Evolutionary conservation across 2,888 invertebrate species (phyloP).

Genomic region (Synanthedon tipuliformis): DNA sequence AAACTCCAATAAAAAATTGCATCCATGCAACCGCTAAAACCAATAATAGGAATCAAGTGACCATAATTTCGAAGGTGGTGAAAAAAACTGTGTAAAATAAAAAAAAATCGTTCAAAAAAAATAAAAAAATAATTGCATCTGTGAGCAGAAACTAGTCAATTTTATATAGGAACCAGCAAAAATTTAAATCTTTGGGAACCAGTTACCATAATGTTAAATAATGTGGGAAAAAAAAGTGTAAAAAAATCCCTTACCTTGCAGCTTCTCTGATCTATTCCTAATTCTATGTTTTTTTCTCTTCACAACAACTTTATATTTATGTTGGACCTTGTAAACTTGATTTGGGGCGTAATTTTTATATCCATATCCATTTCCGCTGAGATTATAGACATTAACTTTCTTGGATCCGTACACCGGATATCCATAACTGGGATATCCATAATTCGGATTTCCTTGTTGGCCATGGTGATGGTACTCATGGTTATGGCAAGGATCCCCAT

Average conservation of each 20-base stretch:
- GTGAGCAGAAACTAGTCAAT: too few species aligned
- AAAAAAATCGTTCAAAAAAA: too few species aligned
- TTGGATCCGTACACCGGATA: conserved; percentile 15
- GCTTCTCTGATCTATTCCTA: conserved; percentile 26
- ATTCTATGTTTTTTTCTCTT: conserved; percentile 23
- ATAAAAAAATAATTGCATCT: too few species aligned
- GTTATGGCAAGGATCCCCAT: conserved; percentile 9
- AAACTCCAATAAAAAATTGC: too few species aligned
- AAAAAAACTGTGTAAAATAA: too few species aligned
- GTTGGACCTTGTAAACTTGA: conserved; percentile 37
- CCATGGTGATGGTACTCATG: conserved; percentile 4
- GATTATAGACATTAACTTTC: conserved; percentile 26
- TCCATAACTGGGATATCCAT: conserved; percentile 4
- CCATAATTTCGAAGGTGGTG: too few species aligned
- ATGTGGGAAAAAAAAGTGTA: too few species aligned
- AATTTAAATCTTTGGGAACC: too few species aligned
- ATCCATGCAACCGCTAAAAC: too few species aligned
- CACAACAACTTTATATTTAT: conserved; percentile 44
- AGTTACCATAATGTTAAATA: too few species aligned
- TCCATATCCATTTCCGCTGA: conserved; percentile 16
- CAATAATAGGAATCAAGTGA: too few species aligned
- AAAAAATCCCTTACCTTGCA: conserved; percentile 25
- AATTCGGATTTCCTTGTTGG: conserved; percentile 8
- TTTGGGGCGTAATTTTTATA: conserved; percentile 33
- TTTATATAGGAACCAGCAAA: too few species aligned